Conservation (phyloP, 2,888 invertebrate species). For the Caenorhabditis sulstoni region DNA sequence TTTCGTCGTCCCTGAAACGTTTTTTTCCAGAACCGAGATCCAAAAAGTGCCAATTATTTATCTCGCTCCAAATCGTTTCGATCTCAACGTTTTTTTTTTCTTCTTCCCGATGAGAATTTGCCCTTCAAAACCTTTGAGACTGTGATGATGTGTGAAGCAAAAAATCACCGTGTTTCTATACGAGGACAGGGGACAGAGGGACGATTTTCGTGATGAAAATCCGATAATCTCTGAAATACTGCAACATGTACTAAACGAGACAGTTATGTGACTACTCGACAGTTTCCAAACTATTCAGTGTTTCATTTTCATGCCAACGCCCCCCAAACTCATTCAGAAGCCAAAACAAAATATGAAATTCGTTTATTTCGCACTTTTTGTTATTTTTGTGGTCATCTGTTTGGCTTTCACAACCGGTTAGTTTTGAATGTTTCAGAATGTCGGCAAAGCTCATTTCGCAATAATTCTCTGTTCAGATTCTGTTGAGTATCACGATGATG, state of each 20-base stretch:
- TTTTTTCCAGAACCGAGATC: not conserved
- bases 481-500: conserved; percentile 14
- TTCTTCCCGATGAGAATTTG: not conserved
- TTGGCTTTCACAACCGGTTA: conserved; percentile 32
- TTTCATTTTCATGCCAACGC: conserved; percentile 25
- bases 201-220: conserved; percentile 15
- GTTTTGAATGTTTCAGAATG: too few relatives aligned
- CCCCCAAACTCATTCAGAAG: conserved; percentile 4
- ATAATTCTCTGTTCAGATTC: not conserved
- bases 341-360: conserved; percentile 37
- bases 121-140: not conserved
- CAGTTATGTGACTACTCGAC: not conserved
- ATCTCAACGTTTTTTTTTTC: not conserved
- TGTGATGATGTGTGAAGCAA: not conserved
- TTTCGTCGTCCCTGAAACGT: conserved; percentile 7
- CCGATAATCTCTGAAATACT: conserved; percentile 36
- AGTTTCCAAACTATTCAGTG: not conserved
- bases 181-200: too few relatives aligned
- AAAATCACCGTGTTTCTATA: too few relatives aligned
- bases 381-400: conserved; percentile 20
- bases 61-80: conserved; percentile 42
- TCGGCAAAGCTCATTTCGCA: not conserved
- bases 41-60: conserved; percentile 51
- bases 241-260: conserved; percentile 33
- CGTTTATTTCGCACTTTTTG: conserved; percentile 20